Base-by-base conservation (phyloP, 2,113 vertebrate genomes). In the Copsychus sechellarum region DNA sequence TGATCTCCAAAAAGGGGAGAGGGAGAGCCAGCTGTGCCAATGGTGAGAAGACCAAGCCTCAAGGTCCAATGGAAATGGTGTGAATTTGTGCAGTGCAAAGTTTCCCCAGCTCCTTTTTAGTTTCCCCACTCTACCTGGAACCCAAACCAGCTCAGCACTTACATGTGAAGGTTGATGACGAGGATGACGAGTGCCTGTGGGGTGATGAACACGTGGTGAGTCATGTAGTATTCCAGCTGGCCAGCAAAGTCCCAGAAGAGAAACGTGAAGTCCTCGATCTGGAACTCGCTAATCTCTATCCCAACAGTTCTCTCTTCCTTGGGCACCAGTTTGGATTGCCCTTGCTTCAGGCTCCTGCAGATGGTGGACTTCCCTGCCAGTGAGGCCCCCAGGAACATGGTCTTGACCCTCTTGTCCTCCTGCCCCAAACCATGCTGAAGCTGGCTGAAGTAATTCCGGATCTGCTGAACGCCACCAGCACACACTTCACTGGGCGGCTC, bases 231-330 rank as follows among this genome's bases (percentile, higher is more conserved):
- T 80, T 98, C 98, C 73, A 97, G 83, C 64, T 98, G 98, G 53
- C 98, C 98, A 3, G 98, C 98, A 18, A 98, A 98, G 64, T 98
- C 98, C 98, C 98, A 98, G 94, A 98, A 98, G 23, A 98, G 96
- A 86, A 98, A 98, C 0, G 78, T 95, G 81, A 98, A 95, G 40
- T 97, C 97, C 56, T 97, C 24, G 0, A 94, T 93, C 26, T 23
- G 86, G 74, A 97, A 97, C 76, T 98, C 91, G 1, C 91, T 97
- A 87, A 98, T 98, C 70, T 98, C 97, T 66, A 97, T 98, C 14
- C 98, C 98, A 47, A 97, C 94, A 0, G 97, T 98, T 48, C 94
- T 66, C 45, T 98, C 97, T 36, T 94, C 96, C 69, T 77, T 50
- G 13, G 90, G 88, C 65, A 98, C 87, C 26, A 53, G 47, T n/a